Percentiles rank a stretch among this genome's conserved stretches.
phyloP scores from a whole-genome alignment of 2,113 vertebrate genomes.

The Lucifuga dentata region DNA sequence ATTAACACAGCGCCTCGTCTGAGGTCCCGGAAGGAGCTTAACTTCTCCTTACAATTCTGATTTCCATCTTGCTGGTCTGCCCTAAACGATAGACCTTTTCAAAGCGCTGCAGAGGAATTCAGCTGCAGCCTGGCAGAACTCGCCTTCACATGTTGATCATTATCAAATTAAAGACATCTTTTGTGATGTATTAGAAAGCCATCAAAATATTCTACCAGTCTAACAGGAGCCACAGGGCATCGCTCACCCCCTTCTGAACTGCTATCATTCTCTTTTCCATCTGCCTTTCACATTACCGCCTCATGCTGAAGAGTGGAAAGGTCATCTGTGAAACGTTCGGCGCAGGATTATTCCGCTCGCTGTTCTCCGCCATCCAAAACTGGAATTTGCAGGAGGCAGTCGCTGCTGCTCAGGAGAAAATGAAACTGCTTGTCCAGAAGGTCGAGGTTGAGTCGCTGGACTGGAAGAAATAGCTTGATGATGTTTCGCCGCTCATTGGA shows the following conservation, averaged over 20 bases:
- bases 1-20: conserved; percentile 42
- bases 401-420: too few species aligned
- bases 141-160: conserved; percentile 58
- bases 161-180: conserved; percentile 71
- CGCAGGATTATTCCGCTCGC: conserved; percentile 71
- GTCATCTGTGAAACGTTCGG: conserved; percentile 76
- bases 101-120: conserved; percentile 22
- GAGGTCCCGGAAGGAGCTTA: conserved; percentile 60
- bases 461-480: too few species aligned
- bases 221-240: conserved; percentile 39
- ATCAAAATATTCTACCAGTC: conserved; percentile 50
- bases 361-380: too few species aligned
- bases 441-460: too few species aligned
- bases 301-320: conserved; percentile 69
- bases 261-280: conserved; percentile 66
- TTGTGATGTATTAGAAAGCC: conserved; percentile 69
- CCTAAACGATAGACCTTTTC: conserved; percentile 41
- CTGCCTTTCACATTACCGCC: conserved; percentile 70
- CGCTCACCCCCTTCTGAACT: conserved; percentile 50
- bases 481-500: too few species aligned
- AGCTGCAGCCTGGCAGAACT: background rate
- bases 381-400: too few species aligned
- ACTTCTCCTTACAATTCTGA: conserved; percentile 24
- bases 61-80: conserved; percentile 41
- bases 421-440: too few species aligned